These are phyloP conservation scores for Drosophila algonquin DNA, from an alignment of 2,888 invertebrate species.

Conservation along the genomic window DNA sequence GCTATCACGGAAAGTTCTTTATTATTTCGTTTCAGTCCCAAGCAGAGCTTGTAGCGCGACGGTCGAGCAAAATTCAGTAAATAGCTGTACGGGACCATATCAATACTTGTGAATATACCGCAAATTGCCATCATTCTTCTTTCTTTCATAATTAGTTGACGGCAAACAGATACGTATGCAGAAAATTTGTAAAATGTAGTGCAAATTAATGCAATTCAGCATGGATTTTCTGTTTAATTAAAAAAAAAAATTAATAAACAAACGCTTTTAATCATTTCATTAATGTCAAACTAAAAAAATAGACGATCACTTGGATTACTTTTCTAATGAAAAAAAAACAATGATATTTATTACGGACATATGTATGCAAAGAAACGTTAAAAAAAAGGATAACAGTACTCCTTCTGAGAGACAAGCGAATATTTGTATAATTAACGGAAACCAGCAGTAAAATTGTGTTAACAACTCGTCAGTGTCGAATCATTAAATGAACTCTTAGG, in stretches of 20 bases:
- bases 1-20: slow-evolving; percentile 37
- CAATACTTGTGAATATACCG: background rate
- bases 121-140: background rate
- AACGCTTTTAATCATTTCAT: background rate
- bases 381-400: too few species aligned
- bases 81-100: background rate
- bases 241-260: background rate
- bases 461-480: background rate
- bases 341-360: too few species aligned
- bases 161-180: slow-evolving; percentile 26
- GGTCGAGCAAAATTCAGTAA: slow-evolving; percentile 52
- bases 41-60: slow-evolving; percentile 74
- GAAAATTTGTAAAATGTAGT: slow-evolving; percentile 6
- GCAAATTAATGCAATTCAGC: background rate
- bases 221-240: background rate
- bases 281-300: background rate
- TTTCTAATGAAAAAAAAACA: background rate
- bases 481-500: too few species aligned
- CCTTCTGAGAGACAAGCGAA: too few species aligned
- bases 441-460: too few species aligned
- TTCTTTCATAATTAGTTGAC: slow-evolving; percentile 29
- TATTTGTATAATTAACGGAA: too few species aligned
- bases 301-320: background rate
- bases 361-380: too few species aligned
- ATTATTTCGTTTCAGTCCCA: slow-evolving; percentile 75